A percentile compares a stretch with the other conserved stretches of the same genome.
phyloP scores from a whole-genome alignment of 2,113 vertebrate species.

The Strix aluco region DNA sequence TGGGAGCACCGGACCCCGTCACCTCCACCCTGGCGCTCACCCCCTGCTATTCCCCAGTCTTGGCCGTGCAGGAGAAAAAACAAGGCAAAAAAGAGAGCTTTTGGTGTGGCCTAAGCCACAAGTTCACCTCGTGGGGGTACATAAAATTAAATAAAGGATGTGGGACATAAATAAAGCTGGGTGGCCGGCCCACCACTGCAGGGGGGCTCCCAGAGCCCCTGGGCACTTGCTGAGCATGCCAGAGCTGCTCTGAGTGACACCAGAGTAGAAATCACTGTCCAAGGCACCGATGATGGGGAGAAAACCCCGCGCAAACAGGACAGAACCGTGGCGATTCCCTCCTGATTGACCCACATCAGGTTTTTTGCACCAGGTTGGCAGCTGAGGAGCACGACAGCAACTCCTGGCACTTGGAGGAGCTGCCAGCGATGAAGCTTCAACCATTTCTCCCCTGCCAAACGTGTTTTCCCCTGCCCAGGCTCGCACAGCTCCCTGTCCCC shows the following conservation, averaged over 20 bases:
- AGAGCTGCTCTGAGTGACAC: no score
- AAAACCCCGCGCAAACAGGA: accelerated
- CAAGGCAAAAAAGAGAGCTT: not conserved
- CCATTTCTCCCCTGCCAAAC: not conserved
- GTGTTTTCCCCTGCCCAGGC: not conserved
- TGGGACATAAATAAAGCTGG: not conserved
- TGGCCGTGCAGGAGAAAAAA: accelerated
- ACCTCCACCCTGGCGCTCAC: no score
- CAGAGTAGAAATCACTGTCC: accelerated
- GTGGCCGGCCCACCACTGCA: no score
- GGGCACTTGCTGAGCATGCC: not conserved
- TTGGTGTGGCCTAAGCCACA: not conserved
- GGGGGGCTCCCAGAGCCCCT: not conserved
- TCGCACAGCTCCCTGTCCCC: not conserved
- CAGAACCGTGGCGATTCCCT: accelerated
- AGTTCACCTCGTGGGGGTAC: not conserved
- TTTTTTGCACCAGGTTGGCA: not conserved
- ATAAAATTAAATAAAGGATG: no score
- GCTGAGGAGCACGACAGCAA: not conserved
- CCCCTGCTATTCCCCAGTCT: not conserved
- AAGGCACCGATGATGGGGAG: accelerated
- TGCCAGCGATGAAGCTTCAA: not conserved
- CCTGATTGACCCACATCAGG: no score
- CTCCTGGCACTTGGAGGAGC: not conserved
- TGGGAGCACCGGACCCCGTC: no score